Base-by-base conservation (phyloP, 2,113 vertebrate genomes). In the Gymnorhina tibicen region DNA sequence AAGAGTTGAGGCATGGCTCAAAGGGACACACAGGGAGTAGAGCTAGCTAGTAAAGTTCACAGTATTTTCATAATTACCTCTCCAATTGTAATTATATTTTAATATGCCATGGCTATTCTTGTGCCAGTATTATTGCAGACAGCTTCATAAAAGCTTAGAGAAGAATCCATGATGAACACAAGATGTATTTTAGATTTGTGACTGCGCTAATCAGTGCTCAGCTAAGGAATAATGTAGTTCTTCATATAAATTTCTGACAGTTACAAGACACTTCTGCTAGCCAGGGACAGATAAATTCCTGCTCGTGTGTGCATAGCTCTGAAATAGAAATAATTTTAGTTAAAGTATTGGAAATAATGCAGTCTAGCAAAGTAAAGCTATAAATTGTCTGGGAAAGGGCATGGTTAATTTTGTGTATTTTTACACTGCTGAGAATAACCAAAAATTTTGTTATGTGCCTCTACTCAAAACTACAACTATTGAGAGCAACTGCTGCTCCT, bases 301-400 rank as follows among this genome's bases (percentile, higher is more conserved):
- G 52, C 68, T 85, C 49, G 20, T 94, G 87, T 94, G 60, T 97
- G 86, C 85, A 69, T 49, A 58, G 59, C 68, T 87, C 95, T 96
- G 89, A 92, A 96, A 92, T 85, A 87, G 28, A 96, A 95, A 64
- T 69, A 81, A 66, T 76, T 95, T 87, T 92, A 93, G 83, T 94
- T 91, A 59, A 80, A 95, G 41, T 78, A 62, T 58, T 74, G 56
- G 52, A 95, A 84, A 73, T 92, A 93, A 76, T 79, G 41, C 32
- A 91, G 62, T 86, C 91, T 97, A 97, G 82, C 9, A 42, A 97
- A 96, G 53, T 27, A 87, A 95, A 97, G 49, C 68, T 96, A 93
- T 93, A 91, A 72, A 72, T 67, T 85, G 24, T 87, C 53, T 96
- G 68, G 62, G 93, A 92, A 87, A 66, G 92, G 63, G 55, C 76